Evolutionary conservation across 53 echinoderm and acorn worm genomes (phyloP).

Genomic region (Mesocentrotus franciscanus): DNA sequence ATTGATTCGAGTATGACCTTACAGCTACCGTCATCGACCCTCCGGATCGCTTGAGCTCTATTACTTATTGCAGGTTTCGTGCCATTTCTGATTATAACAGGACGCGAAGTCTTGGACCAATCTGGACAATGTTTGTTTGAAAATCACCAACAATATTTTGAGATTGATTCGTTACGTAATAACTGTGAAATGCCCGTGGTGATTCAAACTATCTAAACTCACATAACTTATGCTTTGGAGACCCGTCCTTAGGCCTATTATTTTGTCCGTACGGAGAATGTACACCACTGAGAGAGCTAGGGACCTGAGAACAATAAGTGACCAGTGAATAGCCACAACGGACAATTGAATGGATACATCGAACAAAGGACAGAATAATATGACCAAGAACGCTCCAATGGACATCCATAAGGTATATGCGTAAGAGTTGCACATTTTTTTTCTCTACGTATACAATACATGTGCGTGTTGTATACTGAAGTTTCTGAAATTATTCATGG

Average conservation of each 20-base stretch:
- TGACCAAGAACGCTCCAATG: not conserved
- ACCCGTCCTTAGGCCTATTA: not conserved
- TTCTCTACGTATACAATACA: not conserved
- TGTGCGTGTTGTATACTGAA: not conserved
- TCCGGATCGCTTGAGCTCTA: not conserved
- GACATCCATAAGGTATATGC: slow-evolving; percentile 9
- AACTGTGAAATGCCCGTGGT: too few relatives aligned
- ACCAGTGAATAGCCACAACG: not conserved
- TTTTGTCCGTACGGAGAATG: not conserved
- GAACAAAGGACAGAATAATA: not conserved
- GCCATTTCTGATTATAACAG: not conserved
- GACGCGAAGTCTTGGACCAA: not conserved
- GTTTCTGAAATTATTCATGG: not conserved
- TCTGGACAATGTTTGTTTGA: not conserved
- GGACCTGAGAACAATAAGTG: not conserved
- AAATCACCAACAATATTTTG: not conserved
- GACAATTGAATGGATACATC: not conserved
- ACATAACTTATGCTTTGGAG: not conserved
- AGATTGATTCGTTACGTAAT: not conserved
- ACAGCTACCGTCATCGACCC: not conserved
- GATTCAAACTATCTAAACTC: not conserved
- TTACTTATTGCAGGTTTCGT: not conserved
- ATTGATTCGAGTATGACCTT: not conserved
- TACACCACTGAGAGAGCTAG: not conserved
- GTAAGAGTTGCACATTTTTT: not conserved